These are phyloP conservation scores for Otis tarda DNA, from an alignment of 2,113 vertebrate species.

Conservation along the genomic window DNA sequence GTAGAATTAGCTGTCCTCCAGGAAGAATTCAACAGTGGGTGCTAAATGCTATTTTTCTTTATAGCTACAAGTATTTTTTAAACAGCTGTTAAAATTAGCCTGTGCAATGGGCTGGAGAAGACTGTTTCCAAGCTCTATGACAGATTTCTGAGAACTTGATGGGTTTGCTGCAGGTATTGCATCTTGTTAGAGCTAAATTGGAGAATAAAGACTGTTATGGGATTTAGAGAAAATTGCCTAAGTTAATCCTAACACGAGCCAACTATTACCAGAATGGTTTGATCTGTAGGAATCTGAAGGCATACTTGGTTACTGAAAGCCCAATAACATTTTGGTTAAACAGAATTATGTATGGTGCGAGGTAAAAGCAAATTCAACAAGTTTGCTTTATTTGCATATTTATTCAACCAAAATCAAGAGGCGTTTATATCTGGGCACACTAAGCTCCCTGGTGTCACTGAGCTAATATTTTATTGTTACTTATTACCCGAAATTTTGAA, in stretches of 20 bases:
- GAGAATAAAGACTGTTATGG: not conserved
- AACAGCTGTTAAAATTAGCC: not conserved
- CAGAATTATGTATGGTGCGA: not conserved
- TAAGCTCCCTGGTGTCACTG: not conserved
- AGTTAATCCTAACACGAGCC: not conserved
- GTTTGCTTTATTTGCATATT: not conserved
- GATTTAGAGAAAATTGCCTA: not conserved
- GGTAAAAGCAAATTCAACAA: not conserved
- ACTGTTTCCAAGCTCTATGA: not conserved
- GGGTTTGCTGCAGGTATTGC: not conserved
- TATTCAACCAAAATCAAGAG: slow-evolving; percentile 10
- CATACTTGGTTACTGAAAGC: not conserved
- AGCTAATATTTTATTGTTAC: slow-evolving; percentile 1
- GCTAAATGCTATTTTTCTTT: not conserved
- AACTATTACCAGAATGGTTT: not conserved
- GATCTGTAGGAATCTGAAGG: not conserved
- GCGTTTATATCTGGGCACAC: not conserved
- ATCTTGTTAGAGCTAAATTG: not conserved
- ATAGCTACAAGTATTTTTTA: not conserved
- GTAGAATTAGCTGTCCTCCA: not conserved
- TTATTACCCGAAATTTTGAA: slow-evolving; percentile 17
- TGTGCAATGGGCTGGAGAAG: not conserved
- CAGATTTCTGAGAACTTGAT: not conserved
- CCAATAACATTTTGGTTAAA: not conserved
- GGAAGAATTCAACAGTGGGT: not conserved